phyloP scores from a whole-genome alignment of 23 tunicate species.

The Styela plicata region DNA sequence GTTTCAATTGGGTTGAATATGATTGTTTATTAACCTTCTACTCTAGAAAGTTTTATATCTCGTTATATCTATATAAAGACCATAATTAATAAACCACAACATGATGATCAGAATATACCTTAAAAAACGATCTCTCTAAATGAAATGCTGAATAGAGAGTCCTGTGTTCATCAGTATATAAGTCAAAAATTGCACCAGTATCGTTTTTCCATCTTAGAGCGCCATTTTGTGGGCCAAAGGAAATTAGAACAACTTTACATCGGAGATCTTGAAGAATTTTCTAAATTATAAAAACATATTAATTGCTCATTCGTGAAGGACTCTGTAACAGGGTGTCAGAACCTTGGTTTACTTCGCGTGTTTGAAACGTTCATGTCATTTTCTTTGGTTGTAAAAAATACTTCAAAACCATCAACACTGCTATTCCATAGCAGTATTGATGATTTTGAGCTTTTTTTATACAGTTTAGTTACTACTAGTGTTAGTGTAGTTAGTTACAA shows the following conservation, averaged over 20 bases:
- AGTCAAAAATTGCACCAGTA: conserved; percentile 43
- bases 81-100: neutral
- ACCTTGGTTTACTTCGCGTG: no score
- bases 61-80: neutral
- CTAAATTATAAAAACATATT: conserved; percentile 33
- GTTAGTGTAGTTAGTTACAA: no score
- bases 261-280: conserved; percentile 22
- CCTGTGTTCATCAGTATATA: conserved; percentile 20
- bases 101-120: conserved; percentile 2
- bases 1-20: no score
- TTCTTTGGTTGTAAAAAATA: no score
- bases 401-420: no score
- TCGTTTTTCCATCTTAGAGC: conserved; percentile 50
- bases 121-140: conserved; percentile 16
- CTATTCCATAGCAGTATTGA: no score
- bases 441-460: no score
- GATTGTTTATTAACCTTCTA: no score
- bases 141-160: conserved; percentile 1
- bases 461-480: no score
- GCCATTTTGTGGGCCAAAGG: conserved; percentile 62
- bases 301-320: no score
- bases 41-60: neutral
- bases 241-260: conserved; percentile 52
- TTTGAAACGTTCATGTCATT: no score
- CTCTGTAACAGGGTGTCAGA: no score